Evolutionary conservation across 2,797 vertebrate species (phyloP), one percentile per base, ranked within the genome.

Genomic region (Carcharodon carcharias): DNA sequence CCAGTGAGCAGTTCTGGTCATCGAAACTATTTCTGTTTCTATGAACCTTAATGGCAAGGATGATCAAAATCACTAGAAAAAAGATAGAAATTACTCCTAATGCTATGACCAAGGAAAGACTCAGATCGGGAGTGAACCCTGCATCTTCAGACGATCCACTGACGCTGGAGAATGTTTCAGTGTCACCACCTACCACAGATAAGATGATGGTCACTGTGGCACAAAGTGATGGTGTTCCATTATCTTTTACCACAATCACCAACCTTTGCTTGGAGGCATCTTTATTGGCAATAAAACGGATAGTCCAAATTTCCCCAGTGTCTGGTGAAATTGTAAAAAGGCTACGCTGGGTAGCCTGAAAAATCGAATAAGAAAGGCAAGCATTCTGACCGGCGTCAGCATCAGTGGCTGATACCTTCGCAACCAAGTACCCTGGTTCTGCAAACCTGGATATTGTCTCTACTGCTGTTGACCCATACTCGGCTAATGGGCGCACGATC

Each of bases 51-150:
- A 97, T 97, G 65, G 97, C 96, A 5, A 96, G 96, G 45, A 98
- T 96, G 14, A 97, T 97, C 5, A 98, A 97, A 73, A 97, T 97
- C 96, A 97, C 82, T 0, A 97, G 97, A 95, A 97, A 97, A 54
- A 98, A 96, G 0, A 97, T 96, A 26, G 98, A 98, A 87, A 98
- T 97, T 0, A 97, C 97, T n/a, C 98, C 98, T n/a, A 98, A 96
- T 88, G 98, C 97, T 67, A 98, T 97, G 91, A 98, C 98, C 80
- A 98, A 97, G 96, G 98, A 98, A 96, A 98, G 97, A 0, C 97
- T 98, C 69, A 98, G 89, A 96, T 97, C 97, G 77, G 96, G 96
- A 56, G 28, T 31, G 0, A 95, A 71, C 0, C 45, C 45, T 0
- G 0, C 11, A 54, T 56, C 12, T 26, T 18, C 28, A 54, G 45